Evolutionary conservation across 2,113 vertebrate species (phyloP), one percentile per base, ranked within the genome.

Genomic region (Gavialis gangeticus): DNA sequence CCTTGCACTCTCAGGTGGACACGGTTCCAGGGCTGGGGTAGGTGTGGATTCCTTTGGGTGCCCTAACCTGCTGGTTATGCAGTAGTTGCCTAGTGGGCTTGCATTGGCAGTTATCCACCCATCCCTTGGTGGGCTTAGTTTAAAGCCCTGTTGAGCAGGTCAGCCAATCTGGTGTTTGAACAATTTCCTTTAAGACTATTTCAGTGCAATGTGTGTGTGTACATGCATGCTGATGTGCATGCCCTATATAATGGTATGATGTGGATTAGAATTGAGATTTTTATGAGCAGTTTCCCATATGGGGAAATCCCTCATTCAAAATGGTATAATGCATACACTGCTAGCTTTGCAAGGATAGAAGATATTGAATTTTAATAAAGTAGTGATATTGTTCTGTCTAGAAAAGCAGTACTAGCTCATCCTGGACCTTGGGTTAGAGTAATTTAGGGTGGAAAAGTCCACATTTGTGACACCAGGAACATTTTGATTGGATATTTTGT

Each of bases 241-340:
- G n/a, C 78, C 6, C 10, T 56, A 14, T 19, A 77, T 7, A 19
- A 78, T 15, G 34, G 15, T 34, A 19, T 19, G 69, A 9, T 5
- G 13, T 55, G 22, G 11, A 58, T 27, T 63, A 27, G 11, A 55
- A 60, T 46, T 78, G 66, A 66, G 27, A 75, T 54, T 63, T 34
- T 57, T 79, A 54, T 79, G n/a, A 79, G 19, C 30, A 24, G 3
- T 59, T 79, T 22, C 73, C 75, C 60, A 69, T 54, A 27, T 25
- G 30, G 66, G 57, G 12, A 0, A 1, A 55, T 63, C 28, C 4
- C 5, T 1, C 12, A 11, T 84, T 57, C 28, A 4, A 34, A 77
- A 62, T n/a, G 2, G 17, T 46, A 75, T 57, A 60, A 63, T 93
- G 24, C n/a, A 83, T 12, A 27, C 5, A 2, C 62, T 13, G 3